Base-by-base conservation (phyloP, 2,113 vertebrate genomes). In the Mobula birostris region DNA sequence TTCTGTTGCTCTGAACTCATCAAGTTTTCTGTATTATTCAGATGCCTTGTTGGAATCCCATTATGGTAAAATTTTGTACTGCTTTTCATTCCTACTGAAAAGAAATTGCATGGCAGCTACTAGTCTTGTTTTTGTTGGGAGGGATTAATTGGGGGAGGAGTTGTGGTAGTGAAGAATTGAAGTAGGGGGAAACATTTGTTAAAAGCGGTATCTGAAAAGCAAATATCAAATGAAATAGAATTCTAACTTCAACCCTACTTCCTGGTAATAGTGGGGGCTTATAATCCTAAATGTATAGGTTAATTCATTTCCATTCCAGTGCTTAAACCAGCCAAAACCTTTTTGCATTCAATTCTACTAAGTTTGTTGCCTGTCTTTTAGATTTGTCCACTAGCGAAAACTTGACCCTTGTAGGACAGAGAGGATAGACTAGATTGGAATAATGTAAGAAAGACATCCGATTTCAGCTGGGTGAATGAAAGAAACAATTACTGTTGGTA, bases 21-120 rank as follows among this genome's bases (percentile, higher is more conserved):
- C 32, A 40, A 93, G 24, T 74, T 93, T 93, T 48, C 32, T 74
- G 36, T 93, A 29, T 93, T 93, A 66, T 72, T 72, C 66, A 72
- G 68, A 93, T 70, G 70, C 85, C 85, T 90, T 93, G 66, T 24
- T 74, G 91, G 40, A 93, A 74, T 24, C 40, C 70, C 36, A 93
- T 93, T 72, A 56, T 40, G 74, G 91, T 93, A 48, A 93, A 7
- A 48, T 93, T 72, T 93, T 93, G 91, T 74, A 93, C 36, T 74
- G 70, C 68, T 74, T 74, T 74, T 74, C 68, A 93, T 72, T 74
- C 91, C 91, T 93, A 72, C 70, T 66, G 40, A 72, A 6, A 93
- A 68, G 91, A 93, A 74, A 63, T 90, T 90, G 85, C 85, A 90
- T 90, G 85, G 85, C 85, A 90, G 91, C 91, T 93, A 93, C 70